Evolutionary conservation across 1,140 invertebrate species (phyloP), one percentile per base, ranked within the genome.

Genomic region (Pseudobourletiella spinata): DNA sequence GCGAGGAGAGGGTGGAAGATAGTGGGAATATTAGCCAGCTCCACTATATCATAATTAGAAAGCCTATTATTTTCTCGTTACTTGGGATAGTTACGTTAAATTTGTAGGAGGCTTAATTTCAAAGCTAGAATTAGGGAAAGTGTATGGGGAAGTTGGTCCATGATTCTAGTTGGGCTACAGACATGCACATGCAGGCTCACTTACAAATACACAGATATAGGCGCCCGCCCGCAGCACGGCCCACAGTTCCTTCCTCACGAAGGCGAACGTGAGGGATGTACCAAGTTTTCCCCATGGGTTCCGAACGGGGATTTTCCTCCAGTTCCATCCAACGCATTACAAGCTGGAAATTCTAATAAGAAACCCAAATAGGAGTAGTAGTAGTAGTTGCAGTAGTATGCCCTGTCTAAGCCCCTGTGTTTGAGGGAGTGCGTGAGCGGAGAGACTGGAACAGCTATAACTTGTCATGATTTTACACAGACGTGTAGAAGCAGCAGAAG

Each of bases 1-100:
- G n/a, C n/a, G n/a, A n/a, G n/a, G n/a, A n/a, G n/a, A n/a, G n/a
- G n/a, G n/a, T n/a, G n/a, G n/a, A n/a, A n/a, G n/a, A n/a, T n/a
- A n/a, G n/a, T n/a, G 58, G 50, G 44, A 46, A 46, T 46, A 46
- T 46, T 46, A 39, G 44, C 18, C 20, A 52, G 35, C n/a, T n/a
- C 24, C 35, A 54, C 58, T 65, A 59, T 61, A 65, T 65, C 63
- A 65, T 65, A 65, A 65, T 65, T 65, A 65, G 58, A 56, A 57
- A 55, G 25, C 55, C 63, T 65, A 65, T 65, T 65, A 65, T 59
- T 61, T 65, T 42, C 63, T 65, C 63, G 54, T 65, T 61, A 65
- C 29, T 46, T 56, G 46, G 55, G 51, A 59, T 60, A 60, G 44
- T 54, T 60, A 18, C 35, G 48, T 51, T 30, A 60, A 60, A 60